Conservation (phyloP, 2,113 vertebrate genomes). For the Siniperca knerii region DNA sequence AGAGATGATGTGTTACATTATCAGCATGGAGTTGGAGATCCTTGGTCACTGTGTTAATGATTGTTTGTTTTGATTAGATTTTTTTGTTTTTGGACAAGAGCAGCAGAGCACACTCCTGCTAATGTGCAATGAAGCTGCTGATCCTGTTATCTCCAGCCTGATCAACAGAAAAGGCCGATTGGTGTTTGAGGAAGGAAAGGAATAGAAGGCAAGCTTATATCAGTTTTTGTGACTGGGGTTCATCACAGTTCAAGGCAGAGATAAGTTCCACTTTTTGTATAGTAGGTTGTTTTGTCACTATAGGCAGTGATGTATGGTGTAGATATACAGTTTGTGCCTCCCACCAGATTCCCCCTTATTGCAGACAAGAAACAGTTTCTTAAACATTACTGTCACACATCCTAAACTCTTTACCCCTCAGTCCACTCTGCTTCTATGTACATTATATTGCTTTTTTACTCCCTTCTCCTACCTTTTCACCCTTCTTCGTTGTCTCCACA, state of each 20-base stretch:
- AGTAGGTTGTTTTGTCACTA: slow-evolving; percentile 12
- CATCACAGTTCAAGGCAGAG: slow-evolving; percentile 31
- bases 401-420: background rate
- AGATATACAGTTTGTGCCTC: slow-evolving; percentile 13
- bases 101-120: slow-evolving; percentile 35
- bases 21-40: slow-evolving; percentile 24
- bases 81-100: slow-evolving; percentile 36
- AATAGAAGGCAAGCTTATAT: slow-evolving; percentile 14
- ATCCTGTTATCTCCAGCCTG: slow-evolving; percentile 62
- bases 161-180: slow-evolving; percentile 64
- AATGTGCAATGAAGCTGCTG: slow-evolving; percentile 54
- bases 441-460: background rate
- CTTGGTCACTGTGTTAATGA: slow-evolving; percentile 51
- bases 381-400: slow-evolving; percentile 23
- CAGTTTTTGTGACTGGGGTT: slow-evolving; percentile 26
- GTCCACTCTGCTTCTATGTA: slow-evolving; percentile 1
- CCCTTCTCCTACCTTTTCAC: background rate
- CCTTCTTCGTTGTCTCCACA: slow-evolving; percentile 27
- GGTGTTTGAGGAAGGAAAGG: slow-evolving; percentile 33
- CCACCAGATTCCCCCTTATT: background rate
- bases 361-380: background rate
- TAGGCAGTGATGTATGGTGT: slow-evolving; percentile 20
- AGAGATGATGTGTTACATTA: slow-evolving; percentile 18
- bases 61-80: slow-evolving; percentile 38
- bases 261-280: slow-evolving; percentile 32